Evolutionary conservation across 2,113 vertebrate genomes (phyloP).

Genomic region (Cephalopholis sonnerati): DNA sequence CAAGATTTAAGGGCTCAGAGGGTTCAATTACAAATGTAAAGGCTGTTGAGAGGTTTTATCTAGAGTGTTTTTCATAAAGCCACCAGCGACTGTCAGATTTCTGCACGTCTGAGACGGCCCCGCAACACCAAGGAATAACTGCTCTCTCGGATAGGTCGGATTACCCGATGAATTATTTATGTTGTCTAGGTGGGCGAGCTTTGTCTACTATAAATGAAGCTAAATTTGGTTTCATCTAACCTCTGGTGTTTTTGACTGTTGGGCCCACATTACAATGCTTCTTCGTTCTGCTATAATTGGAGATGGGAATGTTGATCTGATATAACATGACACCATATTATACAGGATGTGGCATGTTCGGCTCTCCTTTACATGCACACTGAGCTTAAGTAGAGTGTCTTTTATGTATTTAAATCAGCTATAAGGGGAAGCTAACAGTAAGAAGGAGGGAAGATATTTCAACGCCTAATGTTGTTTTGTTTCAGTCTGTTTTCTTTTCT

Average conservation of each 20-base stretch:
- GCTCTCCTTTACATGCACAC: neutral
- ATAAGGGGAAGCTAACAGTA: neutral
- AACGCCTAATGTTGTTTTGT: neutral
- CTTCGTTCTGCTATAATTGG: constrained; percentile 16
- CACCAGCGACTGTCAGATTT: constrained; percentile 60
- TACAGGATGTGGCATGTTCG: constrained; percentile 1
- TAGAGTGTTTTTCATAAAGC: constrained; percentile 61
- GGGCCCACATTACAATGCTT: neutral
- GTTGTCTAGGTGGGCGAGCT: constrained; percentile 22
- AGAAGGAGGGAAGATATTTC: neutral
- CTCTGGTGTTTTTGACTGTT: constrained; percentile 30
- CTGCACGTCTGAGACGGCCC: constrained; percentile 40
- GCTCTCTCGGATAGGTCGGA: constrained; percentile 48
- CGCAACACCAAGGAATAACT: constrained; percentile 51
- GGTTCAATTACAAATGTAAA: constrained; percentile 69
- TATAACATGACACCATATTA: constrained; percentile 20
- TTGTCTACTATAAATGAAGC: constrained; percentile 50
- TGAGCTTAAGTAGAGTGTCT: neutral
- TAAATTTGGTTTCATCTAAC: constrained; percentile 39
- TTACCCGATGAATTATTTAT: constrained; percentile 77
- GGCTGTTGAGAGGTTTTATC: constrained; percentile 66
- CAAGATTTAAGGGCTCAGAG: constrained; percentile 48
- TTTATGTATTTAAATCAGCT: neutral
- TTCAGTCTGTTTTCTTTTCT: neutral
- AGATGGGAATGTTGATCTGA: constrained; percentile 18